Evolutionary conservation across 1,140 invertebrate species (phyloP).

Genomic region (Danaus melanippus): DNA sequence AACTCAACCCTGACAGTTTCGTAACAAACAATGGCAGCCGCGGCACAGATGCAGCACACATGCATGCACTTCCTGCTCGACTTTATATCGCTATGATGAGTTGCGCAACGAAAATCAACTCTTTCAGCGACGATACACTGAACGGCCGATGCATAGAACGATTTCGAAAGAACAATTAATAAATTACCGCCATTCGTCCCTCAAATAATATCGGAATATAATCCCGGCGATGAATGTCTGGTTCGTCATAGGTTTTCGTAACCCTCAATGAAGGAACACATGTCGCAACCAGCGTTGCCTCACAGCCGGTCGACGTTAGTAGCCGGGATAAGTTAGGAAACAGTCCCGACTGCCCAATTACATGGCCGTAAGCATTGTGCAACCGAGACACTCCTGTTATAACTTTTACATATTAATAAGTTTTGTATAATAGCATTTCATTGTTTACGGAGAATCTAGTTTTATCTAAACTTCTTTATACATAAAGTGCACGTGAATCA

Average conservation of each 20-base stretch:
- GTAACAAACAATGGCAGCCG: conserved; percentile 65
- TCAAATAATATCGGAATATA: conserved; percentile 10
- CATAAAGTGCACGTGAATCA: conserved; percentile 1
- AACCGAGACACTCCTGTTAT: conserved; percentile 19
- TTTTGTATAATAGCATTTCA: conserved; percentile 31
- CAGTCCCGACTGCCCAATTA: conserved; percentile 65
- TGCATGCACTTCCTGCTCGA: conserved; percentile 68
- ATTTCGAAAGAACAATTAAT: conserved; percentile 48
- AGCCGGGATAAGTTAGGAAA: conserved; percentile 68
- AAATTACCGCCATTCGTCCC: conserved; percentile 27
- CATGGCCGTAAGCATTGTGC: conserved; percentile 42
- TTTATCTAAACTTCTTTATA: conserved; percentile 19
- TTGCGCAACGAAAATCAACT: conserved; percentile 56
- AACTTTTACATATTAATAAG: no score
- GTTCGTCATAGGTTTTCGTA: conserved; percentile 67
- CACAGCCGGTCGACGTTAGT: conserved; percentile 36
- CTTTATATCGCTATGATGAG: conserved; percentile 53
- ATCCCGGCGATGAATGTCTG: conserved; percentile 26
- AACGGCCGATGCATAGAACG: conserved; percentile 40
- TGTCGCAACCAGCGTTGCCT: conserved; percentile 63
- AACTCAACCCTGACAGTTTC: conserved; percentile 70
- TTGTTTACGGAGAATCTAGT: conserved; percentile 33
- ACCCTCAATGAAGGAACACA: conserved; percentile 59
- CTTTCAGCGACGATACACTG: conserved; percentile 41
- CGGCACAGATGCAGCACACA: conserved; percentile 64